Evolutionary conservation across 2,888 invertebrate species (phyloP), one percentile per base, ranked within the genome.

Genomic region (Latrodectus elegans): DNA sequence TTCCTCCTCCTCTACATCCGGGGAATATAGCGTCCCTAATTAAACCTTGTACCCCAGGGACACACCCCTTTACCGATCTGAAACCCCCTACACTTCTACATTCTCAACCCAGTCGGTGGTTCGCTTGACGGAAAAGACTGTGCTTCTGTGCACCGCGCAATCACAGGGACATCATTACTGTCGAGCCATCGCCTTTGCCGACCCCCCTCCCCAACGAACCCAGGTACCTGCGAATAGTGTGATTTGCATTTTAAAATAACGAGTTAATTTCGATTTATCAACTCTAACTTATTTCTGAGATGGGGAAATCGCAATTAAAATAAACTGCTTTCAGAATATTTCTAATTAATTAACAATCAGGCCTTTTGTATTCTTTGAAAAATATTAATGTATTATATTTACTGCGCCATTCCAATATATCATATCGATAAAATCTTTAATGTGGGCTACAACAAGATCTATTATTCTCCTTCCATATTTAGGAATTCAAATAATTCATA

Each of bases 21-120:
- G 85, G 85, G 83, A 53, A 55, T 80, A 71, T 55, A 71, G 83
- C 83, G 75, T 67, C 77, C 80, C 79, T 86, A 86, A 86, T 86
- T 86, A 86, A 86, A 86, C 70, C 65, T 70, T 51, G 80, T 80
- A 74, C 85, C 85, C 85, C 17, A 11, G 80, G 65, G 85, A 86
- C 80, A 86, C 85, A 86, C 85, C 85, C 85, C 85, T 76, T 80
- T 86, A 80, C 38, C 70, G 79, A 67, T n/a, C 55, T 55, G 38
- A 64, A 53, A 71, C 51, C 67, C 64, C 80, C 53, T 53, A 38
- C 51, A 22, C 14, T 72, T 38, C 60, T 22, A 49, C 26, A 67
- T 38, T 38, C 38, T 38, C 22, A 22, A 22, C 22, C 22, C n/a
- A 11, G 67, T n/a, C 17, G 8, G 67, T 60, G 60, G 60, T 60